Evolutionary conservation across 2,113 vertebrate genomes (phyloP), one percentile per base, ranked within the genome.

Genomic region (Suncus etruscus): DNA sequence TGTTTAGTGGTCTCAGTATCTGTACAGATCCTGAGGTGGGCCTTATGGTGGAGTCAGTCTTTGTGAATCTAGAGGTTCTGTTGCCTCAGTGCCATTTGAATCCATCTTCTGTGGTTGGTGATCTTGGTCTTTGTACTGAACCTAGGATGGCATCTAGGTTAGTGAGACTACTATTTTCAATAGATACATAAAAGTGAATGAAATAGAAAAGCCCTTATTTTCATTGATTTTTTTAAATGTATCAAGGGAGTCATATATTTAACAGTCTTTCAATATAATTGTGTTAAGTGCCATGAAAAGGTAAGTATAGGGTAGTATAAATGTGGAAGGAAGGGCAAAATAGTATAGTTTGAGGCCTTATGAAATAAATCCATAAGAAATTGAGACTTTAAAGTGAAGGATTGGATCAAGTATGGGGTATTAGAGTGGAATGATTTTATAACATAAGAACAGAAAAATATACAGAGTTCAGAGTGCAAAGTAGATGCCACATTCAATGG

Each of bases 221-320:
- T 91, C 39, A 77, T 16, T 77, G 7, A 66, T 10, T 75, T 75
- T 75, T 75, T 75, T 90, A 87, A 75, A 83, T 69, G 65, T 70
- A 87, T 45, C 54, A 87, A 91, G 69, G 50, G 58, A 75, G 18
- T 32, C 3, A 61, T 77, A 39, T 29, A 48, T 58, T 76, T 77
- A 69, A 86, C 11, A 68, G 14, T 32, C 75, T 86, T 91, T 54
- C 25, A 89, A 82, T 63, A 11, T 48, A 32, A 47, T 68, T 83
- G 76, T 86, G 61, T 65, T 77, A 84, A 83, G 39, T 78, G 27
- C 1, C 39, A 86, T 48, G 48, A 58, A 94, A 68, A 29, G 29
- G 25, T 39, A 88, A 75, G n/a, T 16, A 22, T 1, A 69, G 8
- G 45, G 11, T 16, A n/a, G 14, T 48, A 51, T 47, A 80, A 74